Conservation (phyloP, 2,113 vertebrate genomes). For the Ornithorhynchus anatinus region DNA sequence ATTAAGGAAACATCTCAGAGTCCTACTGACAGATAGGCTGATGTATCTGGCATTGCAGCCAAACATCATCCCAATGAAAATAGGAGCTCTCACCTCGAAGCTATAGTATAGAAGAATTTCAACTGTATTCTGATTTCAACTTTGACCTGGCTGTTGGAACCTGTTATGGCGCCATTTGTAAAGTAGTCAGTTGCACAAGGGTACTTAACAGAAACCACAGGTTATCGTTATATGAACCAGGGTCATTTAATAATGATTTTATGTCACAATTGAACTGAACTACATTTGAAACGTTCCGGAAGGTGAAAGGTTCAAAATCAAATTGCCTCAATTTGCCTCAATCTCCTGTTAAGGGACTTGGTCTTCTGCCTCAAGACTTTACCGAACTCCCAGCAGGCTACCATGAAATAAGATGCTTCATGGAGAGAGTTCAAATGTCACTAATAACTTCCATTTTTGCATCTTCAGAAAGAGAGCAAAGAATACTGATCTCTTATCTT, state of each 20-base stretch:
- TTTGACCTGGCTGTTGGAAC: conserved; percentile 23
- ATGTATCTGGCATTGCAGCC: no score
- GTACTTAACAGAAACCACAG: conserved; percentile 31
- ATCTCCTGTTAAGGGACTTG: conserved; percentile 34
- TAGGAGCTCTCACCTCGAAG: not conserved
- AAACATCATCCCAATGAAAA: no score
- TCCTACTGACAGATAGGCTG: no score
- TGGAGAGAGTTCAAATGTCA: conserved; percentile 28
- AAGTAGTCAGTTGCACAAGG: not conserved
- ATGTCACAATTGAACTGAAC: conserved; percentile 34
- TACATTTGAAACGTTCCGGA: conserved; percentile 31
- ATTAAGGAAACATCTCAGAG: no score
- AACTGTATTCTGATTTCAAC: not conserved
- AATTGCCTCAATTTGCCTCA: no score
- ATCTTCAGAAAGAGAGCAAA: conserved; percentile 17
- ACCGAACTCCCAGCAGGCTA: conserved; percentile 12
- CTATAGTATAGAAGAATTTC: conserved; percentile 18
- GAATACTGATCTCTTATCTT: conserved; percentile 26
- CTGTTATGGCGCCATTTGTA: not conserved
- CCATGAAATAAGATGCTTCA: conserved; percentile 10
- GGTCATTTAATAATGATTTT: conserved; percentile 40
- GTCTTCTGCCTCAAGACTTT: conserved; percentile 7
- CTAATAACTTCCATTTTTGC: conserved; percentile 45
- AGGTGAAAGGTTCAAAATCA: conserved; percentile 21
- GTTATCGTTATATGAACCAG: conserved; percentile 4